Conservation (phyloP, 2,797 vertebrate genomes). For the Trichosurus vulpecula region DNA sequence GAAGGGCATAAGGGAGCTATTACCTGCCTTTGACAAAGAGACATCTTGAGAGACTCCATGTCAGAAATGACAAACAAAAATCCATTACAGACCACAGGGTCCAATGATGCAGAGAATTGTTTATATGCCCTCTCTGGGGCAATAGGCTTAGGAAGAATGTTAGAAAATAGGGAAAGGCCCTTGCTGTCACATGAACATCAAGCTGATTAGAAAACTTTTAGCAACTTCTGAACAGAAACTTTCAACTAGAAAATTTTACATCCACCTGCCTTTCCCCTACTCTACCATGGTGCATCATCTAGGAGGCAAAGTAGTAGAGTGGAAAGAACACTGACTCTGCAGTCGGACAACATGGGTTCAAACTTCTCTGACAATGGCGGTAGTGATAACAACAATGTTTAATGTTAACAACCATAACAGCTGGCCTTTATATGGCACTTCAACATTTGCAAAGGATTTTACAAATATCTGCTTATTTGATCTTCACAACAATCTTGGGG, state of each 20-base stretch:
- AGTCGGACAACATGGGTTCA: background rate
- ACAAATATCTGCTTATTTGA: background rate
- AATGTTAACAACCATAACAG: background rate
- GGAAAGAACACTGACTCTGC: background rate
- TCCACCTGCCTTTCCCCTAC: background rate
- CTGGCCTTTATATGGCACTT: background rate
- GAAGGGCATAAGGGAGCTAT: background rate
- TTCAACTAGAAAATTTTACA: background rate
- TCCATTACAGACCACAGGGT: background rate
- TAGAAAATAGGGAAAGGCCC: background rate
- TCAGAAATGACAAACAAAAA: conserved; percentile 3
- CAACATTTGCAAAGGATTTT: background rate
- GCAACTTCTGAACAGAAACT: background rate
- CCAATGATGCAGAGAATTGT: background rate
- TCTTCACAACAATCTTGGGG: background rate
- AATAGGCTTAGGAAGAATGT: background rate
- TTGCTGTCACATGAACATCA: background rate
- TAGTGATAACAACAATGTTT: background rate
- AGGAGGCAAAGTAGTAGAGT: background rate
- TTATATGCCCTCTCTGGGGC: background rate
- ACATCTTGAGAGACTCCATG: background rate
- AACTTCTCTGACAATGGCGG: background rate
- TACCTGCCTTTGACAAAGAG: background rate
- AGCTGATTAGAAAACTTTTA: background rate
- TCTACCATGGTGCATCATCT: background rate